Percentiles rank a stretch among this genome's conserved stretches.
Evolutionary conservation across 2,888 invertebrate species (phyloP).

Genomic region (Gerris lacustris): DNA sequence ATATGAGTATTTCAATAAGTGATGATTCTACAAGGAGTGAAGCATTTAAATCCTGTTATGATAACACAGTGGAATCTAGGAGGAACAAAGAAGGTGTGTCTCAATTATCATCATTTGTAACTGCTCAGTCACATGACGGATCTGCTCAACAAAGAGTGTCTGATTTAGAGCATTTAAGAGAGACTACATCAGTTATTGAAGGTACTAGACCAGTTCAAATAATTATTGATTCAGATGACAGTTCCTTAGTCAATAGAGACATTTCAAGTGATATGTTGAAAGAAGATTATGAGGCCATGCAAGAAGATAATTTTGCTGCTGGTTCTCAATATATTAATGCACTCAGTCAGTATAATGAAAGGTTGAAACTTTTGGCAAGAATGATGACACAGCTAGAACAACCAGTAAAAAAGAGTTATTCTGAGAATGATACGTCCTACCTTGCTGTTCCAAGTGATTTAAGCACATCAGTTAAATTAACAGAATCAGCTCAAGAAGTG

Average conservation of each 20-base stretch:
- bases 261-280: neutral
- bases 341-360: neutral
- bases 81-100: too few relatives aligned
- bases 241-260: neutral
- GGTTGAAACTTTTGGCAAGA: neutral
- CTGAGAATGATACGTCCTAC: neutral
- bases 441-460: neutral
- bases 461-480: neutral
- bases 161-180: neutral
- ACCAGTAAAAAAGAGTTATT: neutral
- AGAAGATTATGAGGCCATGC: neutral
- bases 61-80: neutral
- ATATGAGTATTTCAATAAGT: slow-evolving; percentile 36
- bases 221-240: neutral
- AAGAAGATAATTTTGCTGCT: neutral
- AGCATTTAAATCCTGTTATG: neutral
- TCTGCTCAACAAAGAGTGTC: too few relatives aligned
- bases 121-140: neutral
- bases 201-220: neutral
- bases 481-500: neutral
- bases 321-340: neutral
- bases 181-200: neutral
- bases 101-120: neutral
- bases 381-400: neutral
- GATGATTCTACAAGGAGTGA: slow-evolving; percentile 18